These are phyloP conservation scores for Orchestia grillus DNA, from an alignment of 1,140 invertebrate species.

Conservation along the genomic window DNA sequence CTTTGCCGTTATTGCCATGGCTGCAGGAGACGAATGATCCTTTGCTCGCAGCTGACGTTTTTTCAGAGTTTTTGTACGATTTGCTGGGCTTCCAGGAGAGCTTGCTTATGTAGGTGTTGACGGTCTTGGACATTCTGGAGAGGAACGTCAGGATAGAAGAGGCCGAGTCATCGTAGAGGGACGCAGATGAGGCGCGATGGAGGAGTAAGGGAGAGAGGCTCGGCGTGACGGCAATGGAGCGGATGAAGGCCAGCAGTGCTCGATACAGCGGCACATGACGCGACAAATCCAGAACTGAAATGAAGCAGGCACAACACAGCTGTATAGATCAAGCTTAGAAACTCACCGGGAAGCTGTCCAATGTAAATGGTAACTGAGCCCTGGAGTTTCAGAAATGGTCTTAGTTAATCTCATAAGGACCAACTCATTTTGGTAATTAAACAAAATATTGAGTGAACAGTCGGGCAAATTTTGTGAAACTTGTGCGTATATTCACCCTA, in stretches of 20 bases:
- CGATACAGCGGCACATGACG: slow-evolving; percentile 92
- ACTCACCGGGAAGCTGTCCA: background rate
- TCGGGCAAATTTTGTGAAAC: too few species aligned
- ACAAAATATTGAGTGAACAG: too few species aligned
- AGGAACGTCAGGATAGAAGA: slow-evolving; percentile 79
- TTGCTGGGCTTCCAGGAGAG: slow-evolving; percentile 76
- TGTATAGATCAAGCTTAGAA: background rate
- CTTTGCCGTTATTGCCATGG: slow-evolving; percentile 65
- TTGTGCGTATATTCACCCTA: too few species aligned
- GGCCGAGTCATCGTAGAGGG: slow-evolving; percentile 70
- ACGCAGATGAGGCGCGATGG: background rate
- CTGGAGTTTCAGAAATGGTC: too few species aligned
- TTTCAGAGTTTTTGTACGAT: slow-evolving; percentile 48
- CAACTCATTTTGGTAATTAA: too few species aligned
- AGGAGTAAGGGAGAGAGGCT: slow-evolving; percentile 79
- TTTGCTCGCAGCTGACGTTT: slow-evolving; percentile 72
- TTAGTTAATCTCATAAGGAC: too few species aligned
- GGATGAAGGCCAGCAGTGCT: slow-evolving; percentile 84
- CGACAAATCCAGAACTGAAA: slow-evolving; percentile 89
- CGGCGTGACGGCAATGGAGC: slow-evolving; percentile 81
- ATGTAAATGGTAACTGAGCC: too few species aligned
- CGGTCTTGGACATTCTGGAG: slow-evolving; percentile 88
- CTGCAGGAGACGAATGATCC: slow-evolving; percentile 55
- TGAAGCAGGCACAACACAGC: background rate
- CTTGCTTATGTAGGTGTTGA: slow-evolving; percentile 89